Evolutionary conservation across 1,140 invertebrate species (phyloP), one percentile per base, ranked within the genome.

Genomic region (Trichonephila clavipes): DNA sequence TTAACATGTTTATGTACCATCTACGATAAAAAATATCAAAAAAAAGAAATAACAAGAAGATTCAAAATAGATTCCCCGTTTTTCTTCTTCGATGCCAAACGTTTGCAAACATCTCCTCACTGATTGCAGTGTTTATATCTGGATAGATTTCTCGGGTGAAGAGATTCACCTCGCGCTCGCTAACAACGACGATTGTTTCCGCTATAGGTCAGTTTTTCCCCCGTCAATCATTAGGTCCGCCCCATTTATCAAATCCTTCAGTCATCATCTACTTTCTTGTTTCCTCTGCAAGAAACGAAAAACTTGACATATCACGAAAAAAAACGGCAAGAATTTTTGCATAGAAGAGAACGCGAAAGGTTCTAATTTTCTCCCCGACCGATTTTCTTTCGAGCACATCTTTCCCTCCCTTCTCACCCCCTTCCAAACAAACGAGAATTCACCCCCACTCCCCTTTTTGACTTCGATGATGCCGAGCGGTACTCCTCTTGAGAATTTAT

Each of bases 311-410:
- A 58, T 24, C 51, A 10, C 24, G 24, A 90, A 90, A 90, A 34
- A 90, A 85, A 85, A 85, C 62, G 40, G 40, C 83, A 92, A 72
- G 28, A 18, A 66, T 82, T 64, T 66, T 51, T 64, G 34, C 58
- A 92, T 21, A 81, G 40, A n/a, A 85, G 51, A 24, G 66, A 64
- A 61, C 21, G 40, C 82, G 66, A 92, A 92, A 72, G 91, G 64
- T 92, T 92, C 91, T 92, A 92, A 92, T 92, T 92, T 92, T 92
- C 91, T 92, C 83, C 91, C 21, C 91, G 82, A 92, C 91, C 91
- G 91, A 92, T 83, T 59, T 83, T 83, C 82, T 83, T 77, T n/a
- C 82, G 24, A 58, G 72, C 24, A 28, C 34, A 44, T 69, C 58
- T 16, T 28, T 61, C 59, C 28, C n/a, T 62, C 44, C 34, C 34